Evolutionary conservation across 2,113 vertebrate species (phyloP), one percentile per base, ranked within the genome.

Genomic region (Trogon melanurus): DNA sequence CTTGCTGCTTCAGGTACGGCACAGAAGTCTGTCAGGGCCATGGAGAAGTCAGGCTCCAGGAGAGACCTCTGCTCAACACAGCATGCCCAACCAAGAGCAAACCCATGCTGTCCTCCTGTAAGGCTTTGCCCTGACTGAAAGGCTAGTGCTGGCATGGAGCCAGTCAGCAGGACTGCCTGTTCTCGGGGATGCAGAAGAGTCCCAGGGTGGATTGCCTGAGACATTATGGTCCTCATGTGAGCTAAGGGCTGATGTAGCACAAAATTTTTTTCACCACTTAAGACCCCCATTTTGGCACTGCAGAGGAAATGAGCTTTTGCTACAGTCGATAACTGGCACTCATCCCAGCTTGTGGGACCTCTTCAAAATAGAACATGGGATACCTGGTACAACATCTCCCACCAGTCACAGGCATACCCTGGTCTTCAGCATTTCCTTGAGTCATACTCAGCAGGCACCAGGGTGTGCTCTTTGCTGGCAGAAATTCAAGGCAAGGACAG

Each of bases 181-280:
- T 61, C 34, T 51, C 73, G 36, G 27, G 48, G 51, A 44, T 1
- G 2, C 18, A 32, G 64, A 48, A 0, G 0, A 51, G 47, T 34
- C 23, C 58, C 34, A 15, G 1, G 12, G 13, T 4, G 5, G 45
- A 36, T 34, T 15, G 13, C 50, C 53, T 18, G 30, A 66, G 54
- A 57, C 4, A 5, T 38, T 71, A 27, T 13, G 76, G 48, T 23
- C 23, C 17, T 60, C 13, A 19, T 5, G 19, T 15, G 13, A 88
- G 50, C 30, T 41, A 21, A 23, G 14, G 15, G 38, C 11, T 27
- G 17, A 74, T 53, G 30, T 11, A 64, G n/a, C 16, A 54, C 25
- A 66, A 34, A 26, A 11, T 41, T 16, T 80, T 82, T 83, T 65
- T n/a, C 38, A 60, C n/a, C 34, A 18, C n/a, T 60, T 69, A 38